Percentiles rank a stretch among this genome's conserved stretches.
phyloP scores from a whole-genome alignment of 2,113 vertebrate genomes.

The Mormyrus lacerda region DNA sequence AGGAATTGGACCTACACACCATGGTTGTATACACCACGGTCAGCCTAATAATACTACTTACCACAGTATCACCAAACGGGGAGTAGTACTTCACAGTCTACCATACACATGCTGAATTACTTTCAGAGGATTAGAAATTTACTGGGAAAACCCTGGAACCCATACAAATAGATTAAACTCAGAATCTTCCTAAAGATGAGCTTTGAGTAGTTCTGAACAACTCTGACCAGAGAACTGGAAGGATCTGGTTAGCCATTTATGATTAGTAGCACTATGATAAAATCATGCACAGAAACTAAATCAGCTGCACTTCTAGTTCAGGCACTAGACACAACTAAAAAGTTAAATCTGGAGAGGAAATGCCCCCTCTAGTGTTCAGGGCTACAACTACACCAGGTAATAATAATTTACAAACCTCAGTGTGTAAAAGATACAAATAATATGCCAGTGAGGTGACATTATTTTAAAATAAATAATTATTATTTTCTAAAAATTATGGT shows the following conservation, averaged over 20 bases:
- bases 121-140: not conserved
- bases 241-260: not conserved
- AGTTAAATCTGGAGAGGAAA: not conserved
- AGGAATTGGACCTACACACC: not conserved
- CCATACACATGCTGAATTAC: not conserved
- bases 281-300: not conserved
- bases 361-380: not conserved
- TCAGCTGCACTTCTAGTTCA: not conserved
- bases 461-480: not conserved
- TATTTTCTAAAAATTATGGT: not conserved
- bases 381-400: not conserved
- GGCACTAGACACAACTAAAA: not conserved
- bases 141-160: not conserved
- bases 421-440: not conserved
- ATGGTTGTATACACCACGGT: not conserved
- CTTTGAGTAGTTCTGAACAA: not conserved
- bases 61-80: not conserved
- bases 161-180: not conserved
- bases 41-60: not conserved
- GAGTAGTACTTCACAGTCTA: not conserved
- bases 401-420: not conserved
- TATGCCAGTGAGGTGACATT: not conserved
- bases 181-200: not conserved
- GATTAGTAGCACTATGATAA: not conserved
- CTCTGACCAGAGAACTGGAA: not conserved